A percentile compares a stretch with the other conserved stretches of the same genome.
Conservation (phyloP, 2,113 vertebrate genomes). For the Engystomops pustulosus region DNA sequence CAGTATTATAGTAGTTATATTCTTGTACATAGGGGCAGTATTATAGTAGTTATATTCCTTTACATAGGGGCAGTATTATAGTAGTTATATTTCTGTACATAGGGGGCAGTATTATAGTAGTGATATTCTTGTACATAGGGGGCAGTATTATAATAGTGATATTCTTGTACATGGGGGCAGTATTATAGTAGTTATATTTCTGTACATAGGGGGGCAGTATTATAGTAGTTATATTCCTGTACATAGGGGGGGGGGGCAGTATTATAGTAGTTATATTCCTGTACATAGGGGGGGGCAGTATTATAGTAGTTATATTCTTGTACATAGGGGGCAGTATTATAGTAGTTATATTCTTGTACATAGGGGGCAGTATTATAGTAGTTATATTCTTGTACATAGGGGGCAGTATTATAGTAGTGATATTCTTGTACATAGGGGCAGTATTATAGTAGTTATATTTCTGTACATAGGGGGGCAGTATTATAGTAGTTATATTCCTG, state of each 20-base stretch:
- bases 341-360: no score
- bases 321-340: no score
- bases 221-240: constrained; percentile 17
- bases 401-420: no score
- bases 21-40: no score
- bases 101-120: background rate
- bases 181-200: constrained; percentile 11
- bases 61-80: no score
- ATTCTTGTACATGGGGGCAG: background rate
- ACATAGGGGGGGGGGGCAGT: background rate
- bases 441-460: constrained; percentile 15
- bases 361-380: no score
- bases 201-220: background rate
- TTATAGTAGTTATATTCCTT: no score
- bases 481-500: constrained; percentile 10
- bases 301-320: no score
- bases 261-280: constrained; percentile 12
- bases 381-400: no score
- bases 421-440: background rate
- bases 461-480: background rate
- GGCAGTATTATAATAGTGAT: constrained; percentile 7
- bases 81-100: no score
- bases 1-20: no score
- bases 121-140: background rate
- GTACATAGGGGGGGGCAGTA: background rate